Conservation (phyloP, 2,888 invertebrate genomes). For the Deroplatys truncata region DNA sequence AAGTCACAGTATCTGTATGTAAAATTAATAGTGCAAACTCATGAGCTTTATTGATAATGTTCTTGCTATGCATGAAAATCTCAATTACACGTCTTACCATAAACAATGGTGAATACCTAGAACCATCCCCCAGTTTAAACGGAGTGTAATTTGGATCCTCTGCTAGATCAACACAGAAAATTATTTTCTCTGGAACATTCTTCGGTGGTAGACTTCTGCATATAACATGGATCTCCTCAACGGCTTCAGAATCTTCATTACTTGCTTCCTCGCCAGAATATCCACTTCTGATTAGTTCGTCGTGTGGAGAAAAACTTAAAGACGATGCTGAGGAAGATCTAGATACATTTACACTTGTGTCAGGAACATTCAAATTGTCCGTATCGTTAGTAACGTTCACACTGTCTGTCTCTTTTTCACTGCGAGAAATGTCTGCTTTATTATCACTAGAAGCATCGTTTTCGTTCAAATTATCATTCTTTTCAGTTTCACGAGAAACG, state of each 20-base stretch:
- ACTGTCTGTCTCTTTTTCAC: background rate
- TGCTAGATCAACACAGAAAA: conserved; percentile 60
- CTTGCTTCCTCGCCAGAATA: background rate
- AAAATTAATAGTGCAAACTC: conserved; percentile 60
- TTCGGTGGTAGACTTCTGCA: conserved; percentile 32
- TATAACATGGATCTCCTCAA: conserved; percentile 21
- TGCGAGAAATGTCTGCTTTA: background rate
- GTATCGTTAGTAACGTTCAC: background rate
- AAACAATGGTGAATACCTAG: conserved; percentile 53
- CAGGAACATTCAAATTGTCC: background rate
- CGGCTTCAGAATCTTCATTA: conserved; percentile 15
- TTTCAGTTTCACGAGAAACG: background rate
- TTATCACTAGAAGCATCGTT: background rate
- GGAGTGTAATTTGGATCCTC: conserved; percentile 53
- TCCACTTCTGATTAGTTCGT: conserved; percentile 10
- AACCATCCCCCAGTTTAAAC: conserved; percentile 53
- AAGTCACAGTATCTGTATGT: conserved; percentile 50
- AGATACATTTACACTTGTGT: background rate
- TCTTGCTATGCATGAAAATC: conserved; percentile 60
- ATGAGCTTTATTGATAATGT: conserved; percentile 55
- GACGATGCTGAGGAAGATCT: conserved; percentile 20
- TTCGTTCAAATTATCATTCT: background rate
- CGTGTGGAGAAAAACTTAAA: conserved; percentile 16
- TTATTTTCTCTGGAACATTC: conserved; percentile 59
- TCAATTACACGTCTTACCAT: conserved; percentile 61